Evolutionary conservation across 2,888 invertebrate genomes (phyloP).

Genomic region (Emmelina monodactyla): DNA sequence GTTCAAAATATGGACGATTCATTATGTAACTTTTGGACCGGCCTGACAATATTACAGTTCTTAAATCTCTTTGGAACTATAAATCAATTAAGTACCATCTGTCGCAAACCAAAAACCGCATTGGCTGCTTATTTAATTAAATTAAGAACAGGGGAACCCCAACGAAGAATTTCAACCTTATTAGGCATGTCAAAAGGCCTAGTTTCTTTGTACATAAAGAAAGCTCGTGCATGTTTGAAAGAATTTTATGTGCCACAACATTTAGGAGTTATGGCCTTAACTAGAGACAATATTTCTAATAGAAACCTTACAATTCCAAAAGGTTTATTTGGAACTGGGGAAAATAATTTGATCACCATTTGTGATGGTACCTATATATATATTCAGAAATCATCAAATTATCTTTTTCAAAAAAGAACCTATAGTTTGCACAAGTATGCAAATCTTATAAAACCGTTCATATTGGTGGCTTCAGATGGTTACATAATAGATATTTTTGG

Average conservation of each 20-base stretch:
- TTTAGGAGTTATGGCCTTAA: constrained; percentile 4
- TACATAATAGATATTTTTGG: constrained; percentile 12
- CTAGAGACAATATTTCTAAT: constrained; percentile 1
- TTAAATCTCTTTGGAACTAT: constrained; percentile 4
- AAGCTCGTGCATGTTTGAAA: not conserved
- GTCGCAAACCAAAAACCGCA: constrained; percentile 3
- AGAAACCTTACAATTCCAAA: constrained; percentile 2
- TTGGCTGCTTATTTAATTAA: constrained; percentile 4
- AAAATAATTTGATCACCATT: constrained; percentile 6
- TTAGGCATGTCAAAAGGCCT: constrained; percentile 2
- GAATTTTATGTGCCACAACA: constrained; percentile 6
- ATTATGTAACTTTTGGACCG: constrained; percentile 4
- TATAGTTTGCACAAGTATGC: constrained; percentile 13
- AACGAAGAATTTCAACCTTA: constrained; percentile 3
- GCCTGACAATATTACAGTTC: constrained; percentile 3
- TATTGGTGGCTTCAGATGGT: constrained; percentile 11
- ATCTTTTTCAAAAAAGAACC: constrained; percentile 11
- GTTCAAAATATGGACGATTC: constrained; percentile 6
- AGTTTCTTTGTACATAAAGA: not conserved
- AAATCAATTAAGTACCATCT: constrained; percentile 3
- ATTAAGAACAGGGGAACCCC: constrained; percentile 4
- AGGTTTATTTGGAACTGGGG: not conserved
- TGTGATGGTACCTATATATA: constrained; percentile 12
- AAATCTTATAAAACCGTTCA: constrained; percentile 13
- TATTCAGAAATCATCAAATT: constrained; percentile 11